Base-by-base conservation (phyloP, 2,113 vertebrate species). In the Dermatemys mawii region DNA sequence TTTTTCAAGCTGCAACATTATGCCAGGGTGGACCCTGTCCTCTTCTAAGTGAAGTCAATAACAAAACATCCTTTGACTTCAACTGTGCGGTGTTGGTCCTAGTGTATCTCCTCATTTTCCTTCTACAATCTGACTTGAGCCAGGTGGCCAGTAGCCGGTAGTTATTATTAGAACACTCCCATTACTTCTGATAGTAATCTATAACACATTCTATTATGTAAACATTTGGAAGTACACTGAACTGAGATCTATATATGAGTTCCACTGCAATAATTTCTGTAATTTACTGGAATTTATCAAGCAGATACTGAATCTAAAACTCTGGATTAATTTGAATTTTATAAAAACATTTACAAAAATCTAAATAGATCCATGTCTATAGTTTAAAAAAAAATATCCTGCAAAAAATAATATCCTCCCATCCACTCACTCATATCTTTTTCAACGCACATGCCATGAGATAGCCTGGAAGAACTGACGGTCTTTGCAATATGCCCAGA, bases 241-340 rank as follows among this genome's bases (percentile, higher is more conserved):
- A 48, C 49, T 49, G 78, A 90, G 44, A 83, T 87, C 84, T 92
- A 70, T 38, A 94, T 91, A 94, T 83, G 48, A 78, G 48, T 67
- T 44, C 83, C 27, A 60, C 78, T 92, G 41, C 46, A 93, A 80
- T 48, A 90, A 78, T 81, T 95, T 94, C 94, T 89, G 44, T 89
- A 91, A 46, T 49, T 73, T 1, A 0, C 88, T 96, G 84, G 5
- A 95, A 93, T 92, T 92, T 83, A 87, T 5, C 54, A 22, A 35
- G 29, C 29, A 50, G 3, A 76, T 35, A 67, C 11, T 70, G 51
- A 79, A 87, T 89, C 73, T 81, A 86, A 92, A 92, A 92, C 67
- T 94, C 87, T 90, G 29, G 29, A 91, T 87, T 89, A 85, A 81
- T 83, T 92, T 89, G n/a, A 73, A 51, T 93, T 92, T 85, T 49